phyloP scores from a whole-genome alignment of 2,888 invertebrate genomes.

The Ligdia adustata region DNA sequence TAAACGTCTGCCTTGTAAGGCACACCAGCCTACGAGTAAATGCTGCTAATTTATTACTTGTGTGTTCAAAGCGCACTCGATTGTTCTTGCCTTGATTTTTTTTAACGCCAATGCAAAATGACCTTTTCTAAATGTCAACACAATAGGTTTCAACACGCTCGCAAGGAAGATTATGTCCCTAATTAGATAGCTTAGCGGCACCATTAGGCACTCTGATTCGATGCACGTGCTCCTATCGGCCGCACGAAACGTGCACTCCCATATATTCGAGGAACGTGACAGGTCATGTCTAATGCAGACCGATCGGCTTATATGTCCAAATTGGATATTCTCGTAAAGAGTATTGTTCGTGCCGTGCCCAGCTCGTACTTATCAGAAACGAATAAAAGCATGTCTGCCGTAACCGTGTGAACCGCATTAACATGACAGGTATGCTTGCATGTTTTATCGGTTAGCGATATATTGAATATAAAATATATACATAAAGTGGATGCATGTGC shows the following conservation, averaged over 20 bases:
- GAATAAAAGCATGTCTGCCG: slow-evolving; percentile 16
- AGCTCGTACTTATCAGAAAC: slow-evolving; percentile 13
- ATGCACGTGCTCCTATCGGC: slow-evolving; percentile 47
- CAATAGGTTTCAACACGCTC: slow-evolving; percentile 10
- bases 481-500: slow-evolving; percentile 34
- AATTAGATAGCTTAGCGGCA: slow-evolving; percentile 49
- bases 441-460: slow-evolving; percentile 16
- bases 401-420: slow-evolving; percentile 28
- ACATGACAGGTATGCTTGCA: slow-evolving; percentile 5
- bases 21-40: slow-evolving; percentile 56
- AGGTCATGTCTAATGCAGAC: slow-evolving; percentile 43
- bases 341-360: slow-evolving; percentile 25
- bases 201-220: slow-evolving; percentile 40
- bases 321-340: slow-evolving; percentile 24
- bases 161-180: slow-evolving; percentile 34
- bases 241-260: slow-evolving; percentile 36
- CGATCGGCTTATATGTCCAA: slow-evolving; percentile 38
- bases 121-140: slow-evolving; percentile 13
- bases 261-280: slow-evolving; percentile 47
- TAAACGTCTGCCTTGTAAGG: slow-evolving; percentile 57
- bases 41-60: slow-evolving; percentile 49
- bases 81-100: slow-evolving; percentile 18
- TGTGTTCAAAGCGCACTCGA: slow-evolving; percentile 30
- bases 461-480: slow-evolving; percentile 30
- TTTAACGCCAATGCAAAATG: slow-evolving; percentile 1